Evolutionary conservation across 2,797 vertebrate genomes (phyloP).

Genomic region (Ctenopoma multispine): DNA sequence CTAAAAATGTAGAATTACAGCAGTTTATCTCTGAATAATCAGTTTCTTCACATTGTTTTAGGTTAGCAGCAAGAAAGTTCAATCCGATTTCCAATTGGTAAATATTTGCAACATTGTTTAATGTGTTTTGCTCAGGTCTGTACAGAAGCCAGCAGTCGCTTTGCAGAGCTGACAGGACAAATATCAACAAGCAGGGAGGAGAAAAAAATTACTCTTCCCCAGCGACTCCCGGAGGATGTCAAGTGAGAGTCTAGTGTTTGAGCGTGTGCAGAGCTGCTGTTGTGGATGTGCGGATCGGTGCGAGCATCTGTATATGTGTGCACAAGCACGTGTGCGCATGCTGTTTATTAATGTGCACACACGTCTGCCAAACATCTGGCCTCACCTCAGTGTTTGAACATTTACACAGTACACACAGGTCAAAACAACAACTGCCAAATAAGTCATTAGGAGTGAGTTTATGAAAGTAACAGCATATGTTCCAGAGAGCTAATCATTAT

Average conservation of each 20-base stretch:
- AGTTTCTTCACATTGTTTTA: neutral
- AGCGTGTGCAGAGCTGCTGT: conserved; percentile 15
- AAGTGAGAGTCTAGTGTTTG: conserved; percentile 17
- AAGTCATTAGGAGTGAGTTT: conserved; percentile 70
- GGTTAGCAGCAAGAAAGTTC: conserved; percentile 23
- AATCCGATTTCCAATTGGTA: conserved; percentile 38
- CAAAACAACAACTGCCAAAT: conserved; percentile 76
- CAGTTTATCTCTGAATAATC: conserved; percentile 4
- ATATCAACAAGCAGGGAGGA: conserved; percentile 59
- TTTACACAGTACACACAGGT: conserved; percentile 74
- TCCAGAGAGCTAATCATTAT: conserved; percentile 63
- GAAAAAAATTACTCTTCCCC: conserved; percentile 29
- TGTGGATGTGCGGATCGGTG: conserved; percentile 15
- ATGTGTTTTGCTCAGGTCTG: conserved; percentile 49
- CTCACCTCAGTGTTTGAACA: conserved; percentile 71
- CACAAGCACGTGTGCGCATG: conserved; percentile 32
- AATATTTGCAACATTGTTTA: conserved; percentile 61
- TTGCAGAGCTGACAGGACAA: conserved; percentile 67
- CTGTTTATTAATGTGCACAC: conserved; percentile 69
- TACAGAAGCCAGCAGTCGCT: conserved; percentile 50
- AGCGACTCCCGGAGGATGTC: conserved; percentile 53
- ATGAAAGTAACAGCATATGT: conserved; percentile 68
- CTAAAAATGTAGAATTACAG: neutral
- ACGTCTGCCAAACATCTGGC: conserved; percentile 80
- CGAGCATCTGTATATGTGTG: conserved; percentile 44